Percentiles rank a stretch among this genome's conserved stretches.
phyloP scores from a whole-genome alignment of 2,113 vertebrate genomes.

The Chitala chitala region DNA sequence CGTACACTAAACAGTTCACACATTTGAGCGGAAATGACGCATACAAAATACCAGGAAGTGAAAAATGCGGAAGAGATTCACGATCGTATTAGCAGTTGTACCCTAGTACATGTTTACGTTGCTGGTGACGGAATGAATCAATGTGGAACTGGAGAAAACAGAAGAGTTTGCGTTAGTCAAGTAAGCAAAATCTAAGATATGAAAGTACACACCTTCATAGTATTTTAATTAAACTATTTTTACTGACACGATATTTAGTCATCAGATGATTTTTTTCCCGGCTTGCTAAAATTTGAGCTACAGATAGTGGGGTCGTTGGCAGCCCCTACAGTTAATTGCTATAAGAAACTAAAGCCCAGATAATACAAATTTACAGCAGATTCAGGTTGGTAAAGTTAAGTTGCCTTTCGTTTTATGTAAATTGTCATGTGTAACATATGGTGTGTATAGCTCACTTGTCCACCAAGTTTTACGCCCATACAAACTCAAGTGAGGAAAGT shows the following conservation, averaged over 20 bases:
- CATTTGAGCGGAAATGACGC: conserved; percentile 22
- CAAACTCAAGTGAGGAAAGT: no score
- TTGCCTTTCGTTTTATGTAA: no score
- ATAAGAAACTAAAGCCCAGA: background rate
- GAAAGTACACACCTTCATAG: no score
- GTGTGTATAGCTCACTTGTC: no score
- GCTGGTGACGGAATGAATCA: conserved; percentile 17
- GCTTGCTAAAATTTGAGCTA: conserved; percentile 15
- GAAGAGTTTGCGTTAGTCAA: conserved; percentile 3
- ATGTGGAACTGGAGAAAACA: conserved; percentile 1
- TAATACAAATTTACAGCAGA: no score
- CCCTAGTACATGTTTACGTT: conserved; percentile 15
- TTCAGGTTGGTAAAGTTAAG: no score
- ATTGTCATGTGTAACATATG: no score
- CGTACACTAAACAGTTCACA: background rate
- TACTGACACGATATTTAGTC: background rate
- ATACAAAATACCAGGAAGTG: conserved; percentile 16
- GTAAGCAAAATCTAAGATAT: conserved; percentile 16
- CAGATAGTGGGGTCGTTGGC: background rate
- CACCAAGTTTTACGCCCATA: no score
- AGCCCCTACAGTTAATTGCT: background rate
- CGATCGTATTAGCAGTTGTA: conserved; percentile 1
- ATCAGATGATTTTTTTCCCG: background rate
- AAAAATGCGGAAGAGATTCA: conserved; percentile 28
- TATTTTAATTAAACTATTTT: background rate